Conservation (phyloP, 1,140 invertebrate genomes). For the Saccostrea cuccullata region DNA sequence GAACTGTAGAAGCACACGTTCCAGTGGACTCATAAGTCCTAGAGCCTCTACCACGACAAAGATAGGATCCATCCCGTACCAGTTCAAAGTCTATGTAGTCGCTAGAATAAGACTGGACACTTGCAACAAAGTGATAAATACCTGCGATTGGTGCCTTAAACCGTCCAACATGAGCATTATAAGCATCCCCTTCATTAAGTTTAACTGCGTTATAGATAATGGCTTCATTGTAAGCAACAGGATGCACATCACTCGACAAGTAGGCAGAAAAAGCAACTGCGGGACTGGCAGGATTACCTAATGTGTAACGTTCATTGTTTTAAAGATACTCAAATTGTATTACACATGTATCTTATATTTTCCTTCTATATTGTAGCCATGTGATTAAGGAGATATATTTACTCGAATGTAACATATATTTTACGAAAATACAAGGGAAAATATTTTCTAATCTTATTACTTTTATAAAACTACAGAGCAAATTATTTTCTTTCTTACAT, state of each 20-base stretch:
- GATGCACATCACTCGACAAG: background rate
- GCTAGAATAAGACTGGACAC: background rate
- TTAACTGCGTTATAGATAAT: background rate
- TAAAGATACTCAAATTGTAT: no score
- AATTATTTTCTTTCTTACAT: no score
- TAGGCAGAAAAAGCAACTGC: slow-evolving; percentile 16
- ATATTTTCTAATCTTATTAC: no score
- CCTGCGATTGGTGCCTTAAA: slow-evolving; percentile 36
- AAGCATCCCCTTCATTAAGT: background rate
- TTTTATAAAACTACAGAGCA: no score
- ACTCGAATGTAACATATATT: no score
- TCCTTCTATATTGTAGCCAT: no score
- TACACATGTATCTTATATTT: no score
- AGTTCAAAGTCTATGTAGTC: slow-evolving; percentile 36
- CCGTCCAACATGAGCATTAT: slow-evolving; percentile 28
- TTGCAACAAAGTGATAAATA: slow-evolving; percentile 38
- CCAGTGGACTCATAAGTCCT: slow-evolving; percentile 38
- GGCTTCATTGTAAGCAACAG: slow-evolving; percentile 7
- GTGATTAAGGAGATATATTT: no score
- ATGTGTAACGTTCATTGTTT: background rate
- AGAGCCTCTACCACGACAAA: slow-evolving; percentile 22
- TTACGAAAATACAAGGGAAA: no score
- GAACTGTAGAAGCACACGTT: slow-evolving; percentile 22
- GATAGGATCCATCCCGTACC: background rate
- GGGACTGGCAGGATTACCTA: background rate